Percentiles rank a stretch among this genome's conserved stretches.
phyloP scores from a whole-genome alignment of 1,140 invertebrate species.

The Drosophila parvula region DNA sequence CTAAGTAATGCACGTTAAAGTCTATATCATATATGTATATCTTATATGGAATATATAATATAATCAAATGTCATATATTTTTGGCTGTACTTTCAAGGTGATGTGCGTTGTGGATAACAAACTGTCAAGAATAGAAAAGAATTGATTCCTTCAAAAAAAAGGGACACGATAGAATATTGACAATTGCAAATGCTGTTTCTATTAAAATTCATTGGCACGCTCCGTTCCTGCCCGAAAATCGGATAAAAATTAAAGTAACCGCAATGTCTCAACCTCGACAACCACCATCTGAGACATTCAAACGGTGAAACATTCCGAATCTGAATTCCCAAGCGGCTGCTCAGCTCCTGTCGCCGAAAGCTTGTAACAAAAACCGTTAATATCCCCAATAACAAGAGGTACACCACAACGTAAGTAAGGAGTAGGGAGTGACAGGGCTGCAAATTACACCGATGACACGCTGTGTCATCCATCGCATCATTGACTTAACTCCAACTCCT shows the following conservation, averaged over 20 bases:
- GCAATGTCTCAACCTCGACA: conserved; percentile 17
- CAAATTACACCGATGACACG: conserved; percentile 76
- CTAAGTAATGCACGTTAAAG: too few species aligned
- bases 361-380: conserved; percentile 60
- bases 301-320: conserved; percentile 15
- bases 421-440: conserved; percentile 22
- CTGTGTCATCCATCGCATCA: conserved; percentile 68
- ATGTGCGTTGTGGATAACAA: conserved; percentile 1
- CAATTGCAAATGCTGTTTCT: conserved; percentile 53
- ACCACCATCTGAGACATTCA: conserved; percentile 36
- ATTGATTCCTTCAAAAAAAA: conserved; percentile 16
- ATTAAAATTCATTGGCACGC: conserved; percentile 73
- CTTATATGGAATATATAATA: too few species aligned
- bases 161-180: conserved; percentile 18
- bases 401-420: conserved; percentile 2
- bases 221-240: conserved; percentile 33
- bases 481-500: conserved; percentile 49
- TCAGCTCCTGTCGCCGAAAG: conserved; percentile 54
- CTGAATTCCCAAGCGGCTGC: conserved; percentile 62
- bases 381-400: conserved; percentile 59
- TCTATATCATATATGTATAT: too few species aligned
- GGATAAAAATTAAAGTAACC: conserved; percentile 40
- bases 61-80: too few species aligned
- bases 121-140: conserved; percentile 30
- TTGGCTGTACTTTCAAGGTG: too few species aligned